Percentiles rank a stretch among this genome's conserved stretches.
These are phyloP conservation scores for Lepidochrysops patricia DNA, from an alignment of 2,888 invertebrate species.

Conservation along the genomic window DNA sequence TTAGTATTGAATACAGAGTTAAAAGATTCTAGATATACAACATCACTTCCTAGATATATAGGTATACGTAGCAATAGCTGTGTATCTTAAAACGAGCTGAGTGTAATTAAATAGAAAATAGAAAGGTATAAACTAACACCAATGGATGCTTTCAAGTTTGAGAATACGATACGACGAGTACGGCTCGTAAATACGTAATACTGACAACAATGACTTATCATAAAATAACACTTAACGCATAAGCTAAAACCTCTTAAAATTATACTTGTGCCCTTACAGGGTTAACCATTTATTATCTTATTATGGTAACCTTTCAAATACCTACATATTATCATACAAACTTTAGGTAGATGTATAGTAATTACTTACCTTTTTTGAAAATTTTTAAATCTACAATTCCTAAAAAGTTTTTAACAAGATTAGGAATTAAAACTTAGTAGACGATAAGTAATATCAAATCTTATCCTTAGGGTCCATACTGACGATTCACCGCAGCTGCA, in stretches of 20 bases:
- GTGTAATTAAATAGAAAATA: neutral
- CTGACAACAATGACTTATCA: slow-evolving; percentile 10
- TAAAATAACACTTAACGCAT: slow-evolving; percentile 3
- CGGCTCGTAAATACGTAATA: no score
- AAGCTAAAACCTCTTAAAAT: neutral
- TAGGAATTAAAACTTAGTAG: neutral
- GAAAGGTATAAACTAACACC: neutral
- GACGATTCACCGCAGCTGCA: no score
- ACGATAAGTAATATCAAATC: neutral
- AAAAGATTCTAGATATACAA: neutral
- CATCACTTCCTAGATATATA: neutral
- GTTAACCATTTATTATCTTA: slow-evolving; percentile 7
- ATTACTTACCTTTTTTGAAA: neutral
- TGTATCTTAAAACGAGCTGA: neutral
- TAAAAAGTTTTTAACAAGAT: neutral
- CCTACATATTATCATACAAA: slow-evolving; percentile 1
- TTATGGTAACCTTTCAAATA: slow-evolving; percentile 4
- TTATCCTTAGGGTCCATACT: no score
- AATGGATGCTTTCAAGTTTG: neutral
- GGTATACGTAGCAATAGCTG: neutral
- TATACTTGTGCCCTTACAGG: slow-evolving; percentile 12
- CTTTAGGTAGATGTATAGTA: no score
- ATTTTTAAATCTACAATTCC: neutral
- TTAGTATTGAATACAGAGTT: no score
- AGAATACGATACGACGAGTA: no score